Evolutionary conservation across 2,797 vertebrate genomes (phyloP), one percentile per base, ranked within the genome.

Genomic region (Tachyglossus aculeatus): DNA sequence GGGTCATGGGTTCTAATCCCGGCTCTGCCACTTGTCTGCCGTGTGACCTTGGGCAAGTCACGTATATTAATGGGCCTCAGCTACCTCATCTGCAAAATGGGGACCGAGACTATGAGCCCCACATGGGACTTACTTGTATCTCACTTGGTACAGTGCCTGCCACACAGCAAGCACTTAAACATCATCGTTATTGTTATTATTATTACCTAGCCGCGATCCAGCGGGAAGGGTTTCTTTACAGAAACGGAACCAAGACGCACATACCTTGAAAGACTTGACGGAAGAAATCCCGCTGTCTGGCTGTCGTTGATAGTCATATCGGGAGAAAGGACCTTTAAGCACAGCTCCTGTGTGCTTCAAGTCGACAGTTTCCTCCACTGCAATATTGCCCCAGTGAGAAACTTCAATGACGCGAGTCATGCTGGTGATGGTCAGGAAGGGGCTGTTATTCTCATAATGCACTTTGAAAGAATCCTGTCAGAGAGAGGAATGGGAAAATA

Each of bases 371-470:
- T 99, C 98, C 66, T 99, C 98, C 64, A 99, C 98, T 0, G 98
- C 98, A 27, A 99, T 98, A 90, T 99, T 99, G 1, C 98, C 98
- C 98, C 98, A 99, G 86, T 99, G 98, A 54, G 98, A 99, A 36
- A 99, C 97, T 87, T 99, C 98, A 0, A 99, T 98, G 69, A 92
- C 93, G 12, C 98, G 94, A 2, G 94, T 96, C 92, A 99, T 97
- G 78, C 95, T 95, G 77, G 95, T 95, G 87, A 99, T 96, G 66
- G 97, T 98, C 73, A 99, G 93, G 91, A 99, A 99, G 0, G 98
- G 98, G 3, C 91, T 90, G 88, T 99, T 99, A 91, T 99, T 99
- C 89, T 99, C 98, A 19, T 96, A 99, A 85, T 99, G 98, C 39
- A 99, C 94, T 88, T 94, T 98, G 89, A 99, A 90, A 7, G 90